A percentile compares a stretch with the other conserved stretches of the same genome.
These are phyloP conservation scores for Mythimna albipuncta DNA, from an alignment of 2,888 invertebrate genomes.

Conservation along the genomic window DNA sequence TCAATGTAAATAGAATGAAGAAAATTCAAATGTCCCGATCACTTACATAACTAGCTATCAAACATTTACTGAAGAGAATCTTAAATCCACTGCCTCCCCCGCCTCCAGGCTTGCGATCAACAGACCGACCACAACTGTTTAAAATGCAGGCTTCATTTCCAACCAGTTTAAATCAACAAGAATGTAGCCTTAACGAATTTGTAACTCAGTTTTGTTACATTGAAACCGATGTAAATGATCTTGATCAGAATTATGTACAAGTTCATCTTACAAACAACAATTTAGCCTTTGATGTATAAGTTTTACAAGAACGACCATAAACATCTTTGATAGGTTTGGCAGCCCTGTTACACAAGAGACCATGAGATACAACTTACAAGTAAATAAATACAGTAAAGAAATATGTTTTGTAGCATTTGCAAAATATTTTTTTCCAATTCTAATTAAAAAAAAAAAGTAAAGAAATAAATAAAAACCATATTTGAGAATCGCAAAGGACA, in stretches of 20 bases:
- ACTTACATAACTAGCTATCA: conserved; percentile 30
- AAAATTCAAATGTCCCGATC: conserved; percentile 40
- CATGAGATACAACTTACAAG: too few species aligned
- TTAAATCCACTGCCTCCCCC: conserved; percentile 18
- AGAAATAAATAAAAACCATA: too few species aligned
- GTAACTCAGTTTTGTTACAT: conserved; percentile 44
- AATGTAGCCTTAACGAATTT: conserved; percentile 56
- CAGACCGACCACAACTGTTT: conserved; percentile 53
- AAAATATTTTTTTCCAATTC: too few species aligned
- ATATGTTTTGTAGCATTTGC: too few species aligned
- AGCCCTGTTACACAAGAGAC: too few species aligned
- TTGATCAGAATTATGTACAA: conserved; percentile 22
- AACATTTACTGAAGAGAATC: conserved; percentile 49
- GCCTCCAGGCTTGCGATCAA: conserved; percentile 33
- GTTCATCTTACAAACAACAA: conserved; percentile 2
- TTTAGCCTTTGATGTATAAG: neutral
- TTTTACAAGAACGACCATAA: neutral
- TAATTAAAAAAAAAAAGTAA: too few species aligned
- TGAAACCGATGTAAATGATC: conserved; percentile 26
- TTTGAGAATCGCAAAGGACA: too few species aligned
- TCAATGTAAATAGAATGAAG: conserved; percentile 19
- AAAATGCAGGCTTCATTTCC: conserved; percentile 52
- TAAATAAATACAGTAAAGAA: too few species aligned
- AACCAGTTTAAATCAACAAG: conserved; percentile 56
- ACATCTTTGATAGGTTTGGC: neutral